phyloP scores from a whole-genome alignment of 2,797 vertebrate genomes.

The Pyrocephalus nanus region DNA sequence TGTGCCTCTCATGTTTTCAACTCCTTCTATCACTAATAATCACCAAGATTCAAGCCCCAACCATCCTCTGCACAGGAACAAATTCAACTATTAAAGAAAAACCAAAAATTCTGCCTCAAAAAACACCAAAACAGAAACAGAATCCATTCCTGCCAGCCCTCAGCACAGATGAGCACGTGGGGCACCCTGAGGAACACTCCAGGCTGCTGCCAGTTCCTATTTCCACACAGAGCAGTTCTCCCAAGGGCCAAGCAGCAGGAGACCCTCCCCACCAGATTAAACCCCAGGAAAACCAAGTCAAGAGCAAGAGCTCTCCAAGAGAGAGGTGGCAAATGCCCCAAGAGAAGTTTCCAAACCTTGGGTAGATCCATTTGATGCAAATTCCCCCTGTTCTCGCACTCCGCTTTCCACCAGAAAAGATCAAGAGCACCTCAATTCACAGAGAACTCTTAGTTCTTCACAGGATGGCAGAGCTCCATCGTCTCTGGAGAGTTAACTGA shows the following conservation, averaged over 20 bases:
- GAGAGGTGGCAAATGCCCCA: neutral
- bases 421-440: neutral
- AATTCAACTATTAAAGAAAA: neutral
- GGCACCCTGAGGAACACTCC: neutral
- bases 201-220: neutral
- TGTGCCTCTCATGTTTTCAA: neutral
- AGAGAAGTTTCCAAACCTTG: neutral
- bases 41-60: neutral
- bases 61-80: neutral
- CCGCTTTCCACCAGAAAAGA: neutral
- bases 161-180: neutral
- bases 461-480: neutral
- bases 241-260: neutral
- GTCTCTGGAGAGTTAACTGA: neutral
- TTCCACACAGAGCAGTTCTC: neutral
- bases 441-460: neutral
- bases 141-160: rapidly evolving
- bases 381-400: neutral
- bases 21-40: neutral
- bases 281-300: neutral
- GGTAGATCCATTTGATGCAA: neutral
- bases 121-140: neutral
- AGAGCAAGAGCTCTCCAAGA: neutral
- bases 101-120: neutral
- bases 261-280: neutral